Evolutionary conservation across 1,140 invertebrate genomes (phyloP), one percentile per base, ranked within the genome.

Genomic region (Ooceraea biroi): DNA sequence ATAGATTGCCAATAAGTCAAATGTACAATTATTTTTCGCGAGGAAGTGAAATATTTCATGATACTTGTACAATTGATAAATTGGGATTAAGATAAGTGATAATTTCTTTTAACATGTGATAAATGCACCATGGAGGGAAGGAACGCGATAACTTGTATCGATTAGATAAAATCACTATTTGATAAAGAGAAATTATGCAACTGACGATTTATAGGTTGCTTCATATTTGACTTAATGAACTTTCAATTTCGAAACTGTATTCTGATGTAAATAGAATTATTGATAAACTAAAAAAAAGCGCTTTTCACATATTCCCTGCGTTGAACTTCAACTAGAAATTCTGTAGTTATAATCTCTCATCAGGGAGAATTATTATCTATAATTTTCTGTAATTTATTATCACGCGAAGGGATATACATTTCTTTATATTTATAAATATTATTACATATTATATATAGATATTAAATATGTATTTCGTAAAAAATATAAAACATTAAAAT

Each of bases 101-200:
- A 71, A 36, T 0, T 71, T 36, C 11, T 71, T 8, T 30, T 30
- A 30, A 22, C 14, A 48, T 4, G 52, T 36, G 5, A 55, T 36
- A n/a, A 2, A 19, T 36, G 27, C 48, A 8, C 30, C 19, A 55
- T 71, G 17, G 41, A 52, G 0, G 3, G 14, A 5, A 60, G 52
- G 10, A 71, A 7, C 11, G 11, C 11, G 11, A 55, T 52, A 52
- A 55, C 36, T 58, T 57, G 57, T 73, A 73, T 73, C 19, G 58
- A 30, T 1, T 36, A 73, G 52, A 58, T 73, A 58, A 73, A 73
- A 41, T 10, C 19, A 19, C 0, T 14, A 57, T 3, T 3, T 36
- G 30, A 72, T 72, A 41, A 57, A 10, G 14, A 73, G 1, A 57
- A n/a, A 58, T 52, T 71, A 48, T 12, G 5, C 3, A 7, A 55